Evolutionary conservation across 2,888 invertebrate species (phyloP).

Genomic region (Dryobota labecula): DNA sequence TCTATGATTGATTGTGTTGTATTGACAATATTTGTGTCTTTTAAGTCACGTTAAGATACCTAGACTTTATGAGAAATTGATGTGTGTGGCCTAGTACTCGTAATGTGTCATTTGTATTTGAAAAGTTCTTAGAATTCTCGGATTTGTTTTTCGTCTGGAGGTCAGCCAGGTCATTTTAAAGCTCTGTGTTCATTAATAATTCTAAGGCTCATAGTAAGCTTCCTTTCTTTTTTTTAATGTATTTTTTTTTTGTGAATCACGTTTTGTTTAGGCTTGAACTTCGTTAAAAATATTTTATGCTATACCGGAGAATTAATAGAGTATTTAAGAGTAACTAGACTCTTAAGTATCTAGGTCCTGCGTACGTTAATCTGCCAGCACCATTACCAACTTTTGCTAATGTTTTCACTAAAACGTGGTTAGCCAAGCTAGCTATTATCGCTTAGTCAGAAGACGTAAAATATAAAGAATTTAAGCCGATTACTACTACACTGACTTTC

Average conservation of each 20-base stretch:
- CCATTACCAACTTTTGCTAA: not conserved
- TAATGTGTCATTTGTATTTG: conserved; percentile 17
- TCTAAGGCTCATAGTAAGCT: not conserved
- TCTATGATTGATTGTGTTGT: not conserved
- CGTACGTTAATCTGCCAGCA: not conserved
- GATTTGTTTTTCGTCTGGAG: conserved; percentile 17
- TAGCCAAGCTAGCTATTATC: not conserved
- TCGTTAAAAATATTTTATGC: too few species aligned
- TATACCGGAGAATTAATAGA: not conserved
- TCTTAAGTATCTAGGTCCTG: not conserved
- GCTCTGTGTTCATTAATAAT: not conserved
- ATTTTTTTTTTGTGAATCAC: not conserved
- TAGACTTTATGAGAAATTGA: conserved; percentile 12
- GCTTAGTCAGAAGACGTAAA: too few species aligned
- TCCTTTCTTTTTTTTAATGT: not conserved
- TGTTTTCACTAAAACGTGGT: not conserved
- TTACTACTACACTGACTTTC: too few species aligned
- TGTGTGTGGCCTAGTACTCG: not conserved
- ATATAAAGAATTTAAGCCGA: too few species aligned
- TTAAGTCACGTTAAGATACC: not conserved
- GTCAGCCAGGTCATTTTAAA: conserved; percentile 10
- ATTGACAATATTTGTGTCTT: not conserved
- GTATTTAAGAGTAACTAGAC: not conserved
- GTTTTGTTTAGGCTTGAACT: not conserved
- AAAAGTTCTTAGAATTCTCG: conserved; percentile 10